Evolutionary conservation across 1,140 invertebrate species (phyloP).

Genomic region (Achroia grisella): DNA sequence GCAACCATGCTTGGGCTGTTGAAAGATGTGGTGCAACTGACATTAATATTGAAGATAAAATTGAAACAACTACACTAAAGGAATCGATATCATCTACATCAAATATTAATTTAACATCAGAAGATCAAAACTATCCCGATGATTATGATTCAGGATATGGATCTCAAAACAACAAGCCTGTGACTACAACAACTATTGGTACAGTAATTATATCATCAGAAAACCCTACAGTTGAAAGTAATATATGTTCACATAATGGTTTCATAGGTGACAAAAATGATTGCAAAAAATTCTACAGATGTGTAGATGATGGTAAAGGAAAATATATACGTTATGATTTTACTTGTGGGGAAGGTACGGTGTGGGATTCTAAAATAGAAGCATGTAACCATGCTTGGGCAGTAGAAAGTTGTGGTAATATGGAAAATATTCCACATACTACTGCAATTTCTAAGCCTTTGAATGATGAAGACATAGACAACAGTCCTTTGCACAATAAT

Average conservation of each 20-base stretch:
- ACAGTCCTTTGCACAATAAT: background rate
- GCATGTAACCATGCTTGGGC: slow-evolving; percentile 76
- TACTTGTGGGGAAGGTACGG: slow-evolving; percentile 77
- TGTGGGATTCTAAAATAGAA: slow-evolving; percentile 76
- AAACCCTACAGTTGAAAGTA: slow-evolving; percentile 10
- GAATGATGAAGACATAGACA: background rate
- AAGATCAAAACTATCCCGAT: background rate
- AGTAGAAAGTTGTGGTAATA: slow-evolving; percentile 73
- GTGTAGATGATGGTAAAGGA: slow-evolving; percentile 76
- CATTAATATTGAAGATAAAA: slow-evolving; percentile 4
- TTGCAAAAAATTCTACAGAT: slow-evolving; percentile 80
- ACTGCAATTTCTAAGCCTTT: background rate
- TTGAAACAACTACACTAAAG: slow-evolving; percentile 8
- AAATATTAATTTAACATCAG: background rate
- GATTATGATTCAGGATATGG: slow-evolving; percentile 3
- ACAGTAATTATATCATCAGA: slow-evolving; percentile 4
- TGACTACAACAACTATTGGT: background rate
- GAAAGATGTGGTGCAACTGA: slow-evolving; percentile 38
- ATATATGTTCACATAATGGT: slow-evolving; percentile 58
- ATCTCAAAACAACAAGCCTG: background rate
- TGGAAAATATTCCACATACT: no score
- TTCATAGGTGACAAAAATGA: slow-evolving; percentile 74
- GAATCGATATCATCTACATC: background rate
- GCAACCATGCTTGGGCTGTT: slow-evolving; percentile 66
- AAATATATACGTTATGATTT: slow-evolving; percentile 77